Percentiles rank a stretch among this genome's conserved stretches.
Conservation (phyloP, 2,113 vertebrate genomes). For the Petroica traversi region DNA sequence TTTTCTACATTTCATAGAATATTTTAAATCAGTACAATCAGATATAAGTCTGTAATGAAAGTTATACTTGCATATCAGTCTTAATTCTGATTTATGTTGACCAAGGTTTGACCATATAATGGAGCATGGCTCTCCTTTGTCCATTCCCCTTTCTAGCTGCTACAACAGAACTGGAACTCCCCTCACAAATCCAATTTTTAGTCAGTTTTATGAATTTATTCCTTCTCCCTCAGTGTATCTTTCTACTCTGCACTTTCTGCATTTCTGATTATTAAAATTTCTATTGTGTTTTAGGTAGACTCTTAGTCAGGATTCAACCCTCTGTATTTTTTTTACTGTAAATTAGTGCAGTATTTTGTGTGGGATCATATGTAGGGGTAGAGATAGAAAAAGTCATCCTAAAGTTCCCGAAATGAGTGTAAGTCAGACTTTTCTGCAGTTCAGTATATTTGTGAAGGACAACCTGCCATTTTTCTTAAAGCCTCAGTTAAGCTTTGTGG, state of each 20-base stretch:
- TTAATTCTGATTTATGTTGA: not conserved
- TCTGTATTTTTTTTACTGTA: not conserved
- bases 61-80: not conserved
- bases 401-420: conserved; percentile 8
- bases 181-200: not conserved
- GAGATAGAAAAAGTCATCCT: conserved; percentile 3
- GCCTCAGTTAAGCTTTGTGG: not conserved
- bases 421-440: conserved; percentile 11
- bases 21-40: not conserved
- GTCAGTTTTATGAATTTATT: not conserved
- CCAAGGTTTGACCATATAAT: not conserved
- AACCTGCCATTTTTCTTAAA: not conserved
- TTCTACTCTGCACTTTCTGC: not conserved
- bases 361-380: not conserved
- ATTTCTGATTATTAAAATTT: not conserved
- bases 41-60: not conserved
- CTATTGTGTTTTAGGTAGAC: not conserved
- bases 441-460: conserved; percentile 29
- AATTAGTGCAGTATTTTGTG: conserved; percentile 10
- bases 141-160: not conserved
- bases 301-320: conserved; percentile 3
- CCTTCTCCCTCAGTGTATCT: not conserved
- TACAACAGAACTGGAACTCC: not conserved
- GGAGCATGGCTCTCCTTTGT: not conserved
- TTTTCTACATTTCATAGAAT: not conserved